A percentile compares a stretch with the other conserved stretches of the same genome.
Evolutionary conservation across 1,140 invertebrate genomes (phyloP).

Genomic region (Magallana ariakensis): DNA sequence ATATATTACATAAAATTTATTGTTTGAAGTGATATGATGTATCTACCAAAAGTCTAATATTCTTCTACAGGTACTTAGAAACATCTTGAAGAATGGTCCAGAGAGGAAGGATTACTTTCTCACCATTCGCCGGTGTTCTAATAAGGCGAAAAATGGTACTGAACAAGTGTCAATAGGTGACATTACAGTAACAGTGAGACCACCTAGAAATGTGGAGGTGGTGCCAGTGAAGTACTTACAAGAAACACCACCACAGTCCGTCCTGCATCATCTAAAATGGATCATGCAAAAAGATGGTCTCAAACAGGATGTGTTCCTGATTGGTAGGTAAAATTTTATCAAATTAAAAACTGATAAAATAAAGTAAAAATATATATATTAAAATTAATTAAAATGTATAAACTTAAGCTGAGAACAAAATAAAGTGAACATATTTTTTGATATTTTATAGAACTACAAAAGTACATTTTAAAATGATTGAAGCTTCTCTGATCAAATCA

Average conservation of each 20-base stretch:
- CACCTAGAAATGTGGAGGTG: constrained; percentile 83
- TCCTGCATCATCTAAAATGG: constrained; percentile 92
- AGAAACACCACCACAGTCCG: constrained; percentile 84
- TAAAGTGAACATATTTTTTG: background rate
- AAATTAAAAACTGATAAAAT: background rate
- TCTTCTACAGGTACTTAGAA: constrained; percentile 17
- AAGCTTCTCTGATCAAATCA: no score
- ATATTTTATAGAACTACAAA: background rate
- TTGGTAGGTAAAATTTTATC: constrained; percentile 82
- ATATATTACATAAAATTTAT: no score
- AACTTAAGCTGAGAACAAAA: no score
- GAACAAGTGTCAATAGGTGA: constrained; percentile 70
- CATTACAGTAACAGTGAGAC: constrained; percentile 61
- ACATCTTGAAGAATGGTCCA: constrained; percentile 12
- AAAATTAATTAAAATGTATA: no score
- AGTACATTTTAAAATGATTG: no score
- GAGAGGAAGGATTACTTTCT: constrained; percentile 9
- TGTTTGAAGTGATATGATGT: no score
- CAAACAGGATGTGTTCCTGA: constrained; percentile 96
- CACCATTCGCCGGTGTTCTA: constrained; percentile 50
- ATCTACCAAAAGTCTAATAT: background rate
- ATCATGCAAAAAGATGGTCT: constrained; percentile 96
- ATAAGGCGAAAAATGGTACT: constrained; percentile 14
- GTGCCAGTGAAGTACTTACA: constrained; percentile 88
- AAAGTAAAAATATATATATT: background rate